Conservation (phyloP, 2,888 invertebrate genomes). For the Drosophila rubida region DNA sequence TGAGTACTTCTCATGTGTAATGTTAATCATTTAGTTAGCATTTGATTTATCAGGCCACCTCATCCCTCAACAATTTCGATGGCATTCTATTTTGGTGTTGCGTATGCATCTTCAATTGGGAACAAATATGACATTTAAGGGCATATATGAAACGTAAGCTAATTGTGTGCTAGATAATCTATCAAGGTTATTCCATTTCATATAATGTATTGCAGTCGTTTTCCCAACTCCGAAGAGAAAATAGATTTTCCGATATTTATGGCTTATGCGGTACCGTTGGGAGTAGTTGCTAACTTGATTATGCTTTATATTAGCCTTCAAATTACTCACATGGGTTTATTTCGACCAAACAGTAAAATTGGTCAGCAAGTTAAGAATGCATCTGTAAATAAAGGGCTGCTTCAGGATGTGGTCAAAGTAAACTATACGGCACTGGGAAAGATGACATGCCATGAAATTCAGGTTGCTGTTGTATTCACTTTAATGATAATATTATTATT, state of each 20-base stretch:
- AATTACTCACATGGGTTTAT: slow-evolving; percentile 76
- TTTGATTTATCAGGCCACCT: slow-evolving; percentile 26
- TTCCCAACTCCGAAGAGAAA: slow-evolving; percentile 64
- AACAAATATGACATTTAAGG: slow-evolving; percentile 92
- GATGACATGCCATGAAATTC: slow-evolving; percentile 90
- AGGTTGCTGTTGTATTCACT: slow-evolving; percentile 89
- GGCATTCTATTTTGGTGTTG: slow-evolving; percentile 90
- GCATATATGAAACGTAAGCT: slow-evolving; percentile 88
- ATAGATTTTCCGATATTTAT: slow-evolving; percentile 73
- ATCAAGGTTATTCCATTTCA: slow-evolving; percentile 85
- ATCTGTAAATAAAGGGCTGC: slow-evolving; percentile 87
- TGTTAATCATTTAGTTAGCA: neutral
- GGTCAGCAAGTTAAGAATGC: slow-evolving; percentile 78
- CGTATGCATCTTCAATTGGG: slow-evolving; percentile 91
- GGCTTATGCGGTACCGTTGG: slow-evolving; percentile 65
- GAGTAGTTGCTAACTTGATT: slow-evolving; percentile 39
- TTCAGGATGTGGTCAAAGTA: slow-evolving; percentile 85
- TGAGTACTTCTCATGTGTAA: neutral
- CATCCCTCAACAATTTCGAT: slow-evolving; percentile 89
- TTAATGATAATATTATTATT: slow-evolving; percentile 92
- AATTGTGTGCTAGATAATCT: neutral
- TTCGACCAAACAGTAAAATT: slow-evolving; percentile 59
- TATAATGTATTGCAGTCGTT: slow-evolving; percentile 65
- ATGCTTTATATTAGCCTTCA: slow-evolving; percentile 64
- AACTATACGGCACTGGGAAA: slow-evolving; percentile 89